Evolutionary conservation across 2,113 vertebrate genomes (phyloP).

Genomic region (Megaceryle torquata): DNA sequence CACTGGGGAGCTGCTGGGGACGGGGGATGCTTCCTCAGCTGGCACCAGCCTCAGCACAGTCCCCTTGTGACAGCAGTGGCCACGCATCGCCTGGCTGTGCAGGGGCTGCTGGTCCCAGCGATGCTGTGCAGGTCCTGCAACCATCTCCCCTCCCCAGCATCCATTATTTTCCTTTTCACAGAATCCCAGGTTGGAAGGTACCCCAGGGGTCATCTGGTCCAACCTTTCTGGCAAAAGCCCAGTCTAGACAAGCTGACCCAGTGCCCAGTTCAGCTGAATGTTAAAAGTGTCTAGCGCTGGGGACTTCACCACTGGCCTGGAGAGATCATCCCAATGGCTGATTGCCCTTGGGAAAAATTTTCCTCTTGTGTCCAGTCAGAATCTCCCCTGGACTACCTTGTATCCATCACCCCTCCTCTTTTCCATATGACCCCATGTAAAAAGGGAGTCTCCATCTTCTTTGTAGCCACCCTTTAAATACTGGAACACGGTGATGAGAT

Average conservation of each 20-base stretch:
- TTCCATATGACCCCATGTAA: background rate
- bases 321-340: background rate
- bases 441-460: background rate
- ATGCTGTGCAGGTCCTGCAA: background rate
- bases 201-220: background rate
- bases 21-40: background rate
- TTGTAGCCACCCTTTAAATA: background rate
- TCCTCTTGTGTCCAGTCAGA: background rate
- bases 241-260: background rate
- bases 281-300: background rate
- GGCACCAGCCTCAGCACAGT: background rate
- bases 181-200: background rate
- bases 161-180: background rate
- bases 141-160: background rate
- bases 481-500: background rate
- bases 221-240: background rate
- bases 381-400: background rate
- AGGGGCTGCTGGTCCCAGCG: accelerated
- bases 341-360: background rate
- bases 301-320: background rate
- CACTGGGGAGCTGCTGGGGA: background rate
- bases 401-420: background rate
- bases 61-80: background rate
- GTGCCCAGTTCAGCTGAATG: background rate
- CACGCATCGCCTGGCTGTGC: background rate